Evolutionary conservation across 2,888 invertebrate species (phyloP).

Genomic region (Lasioglossum zephyrum): DNA sequence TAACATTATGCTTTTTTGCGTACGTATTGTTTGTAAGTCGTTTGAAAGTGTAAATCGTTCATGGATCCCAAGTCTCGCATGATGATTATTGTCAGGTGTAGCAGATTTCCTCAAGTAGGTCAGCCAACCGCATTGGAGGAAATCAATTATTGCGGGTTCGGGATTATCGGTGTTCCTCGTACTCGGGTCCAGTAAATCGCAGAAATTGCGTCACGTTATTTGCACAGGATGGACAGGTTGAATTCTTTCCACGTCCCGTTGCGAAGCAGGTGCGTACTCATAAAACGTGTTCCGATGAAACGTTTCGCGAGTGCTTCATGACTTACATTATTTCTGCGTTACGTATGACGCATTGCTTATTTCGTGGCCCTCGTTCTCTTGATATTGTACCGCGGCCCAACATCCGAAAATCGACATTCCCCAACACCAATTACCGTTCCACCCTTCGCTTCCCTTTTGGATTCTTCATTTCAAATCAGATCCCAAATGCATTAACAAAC

Average conservation of each 20-base stretch:
- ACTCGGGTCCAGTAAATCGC: slow-evolving; percentile 45
- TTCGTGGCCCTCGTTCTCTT: slow-evolving; percentile 46
- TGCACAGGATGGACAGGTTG: slow-evolving; percentile 37
- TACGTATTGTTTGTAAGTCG: not conserved
- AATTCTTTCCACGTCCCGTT: slow-evolving; percentile 65
- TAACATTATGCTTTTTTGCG: not conserved
- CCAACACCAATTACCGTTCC: slow-evolving; percentile 9
- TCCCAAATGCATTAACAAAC: not conserved
- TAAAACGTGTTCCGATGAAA: slow-evolving; percentile 61
- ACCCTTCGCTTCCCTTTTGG: not conserved
- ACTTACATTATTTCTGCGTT: slow-evolving; percentile 62
- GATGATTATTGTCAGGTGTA: not conserved
- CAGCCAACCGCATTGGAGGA: not conserved
- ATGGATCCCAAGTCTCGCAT: not conserved
- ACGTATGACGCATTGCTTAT: slow-evolving; percentile 54
- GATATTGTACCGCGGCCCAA: slow-evolving; percentile 18
- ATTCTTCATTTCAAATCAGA: not conserved
- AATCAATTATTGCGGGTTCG: slow-evolving; percentile 8
- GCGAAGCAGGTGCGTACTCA: slow-evolving; percentile 61
- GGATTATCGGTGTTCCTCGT: slow-evolving; percentile 14
- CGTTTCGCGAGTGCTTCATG: slow-evolving; percentile 52
- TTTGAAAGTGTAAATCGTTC: not conserved
- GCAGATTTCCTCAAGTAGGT: not conserved
- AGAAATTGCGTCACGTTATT: slow-evolving; percentile 53
- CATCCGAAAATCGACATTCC: slow-evolving; percentile 41